These are phyloP conservation scores for Drosophila subsilvestris DNA, from an alignment of 2,888 invertebrate species.

Conservation along the genomic window DNA sequence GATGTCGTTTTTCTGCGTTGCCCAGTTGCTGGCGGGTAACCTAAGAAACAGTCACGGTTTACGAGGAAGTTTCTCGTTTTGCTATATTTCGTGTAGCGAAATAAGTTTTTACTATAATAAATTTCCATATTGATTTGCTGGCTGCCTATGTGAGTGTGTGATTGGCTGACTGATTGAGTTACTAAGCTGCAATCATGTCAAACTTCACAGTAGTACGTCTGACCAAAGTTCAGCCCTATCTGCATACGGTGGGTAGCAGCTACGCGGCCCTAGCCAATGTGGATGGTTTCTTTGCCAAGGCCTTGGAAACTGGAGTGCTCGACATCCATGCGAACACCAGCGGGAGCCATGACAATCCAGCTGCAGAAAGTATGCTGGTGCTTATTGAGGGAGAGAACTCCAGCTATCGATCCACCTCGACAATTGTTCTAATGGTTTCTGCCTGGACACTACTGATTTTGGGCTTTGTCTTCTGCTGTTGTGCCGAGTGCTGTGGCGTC, in stretches of 20 bases:
- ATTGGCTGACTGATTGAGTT: conserved; percentile 37
- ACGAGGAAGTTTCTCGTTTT: conserved; percentile 27
- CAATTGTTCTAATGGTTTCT: conserved; percentile 80
- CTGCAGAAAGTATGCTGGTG: conserved; percentile 68
- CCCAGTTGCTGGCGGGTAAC: conserved; percentile 14
- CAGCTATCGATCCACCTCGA: conserved; percentile 70
- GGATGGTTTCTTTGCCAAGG: conserved; percentile 47
- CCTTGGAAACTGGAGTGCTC: conserved; percentile 25
- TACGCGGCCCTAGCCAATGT: conserved; percentile 56
- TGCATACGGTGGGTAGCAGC: conserved; percentile 52
- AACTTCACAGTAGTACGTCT: conserved; percentile 65
- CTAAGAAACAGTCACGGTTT: conserved; percentile 41
- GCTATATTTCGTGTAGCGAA: not conserved
- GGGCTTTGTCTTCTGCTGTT: conserved; percentile 81
- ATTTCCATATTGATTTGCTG: conserved; percentile 31
- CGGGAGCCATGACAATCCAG: conserved; percentile 28
- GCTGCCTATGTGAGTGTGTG: conserved; percentile 21
- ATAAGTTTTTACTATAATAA: not conserved
- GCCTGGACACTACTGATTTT: conserved; percentile 82
- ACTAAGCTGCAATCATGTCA: conserved; percentile 60
- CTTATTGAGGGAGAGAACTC: conserved; percentile 68
- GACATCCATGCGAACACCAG: conserved; percentile 29
- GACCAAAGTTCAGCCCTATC: conserved; percentile 64
- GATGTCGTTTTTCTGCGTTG: conserved; percentile 11
- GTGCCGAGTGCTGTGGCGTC: conserved; percentile 80